Percentiles rank a stretch among this genome's conserved stretches.
Conservation (phyloP, 2,888 invertebrate species). For the Bellardia pandia region DNA sequence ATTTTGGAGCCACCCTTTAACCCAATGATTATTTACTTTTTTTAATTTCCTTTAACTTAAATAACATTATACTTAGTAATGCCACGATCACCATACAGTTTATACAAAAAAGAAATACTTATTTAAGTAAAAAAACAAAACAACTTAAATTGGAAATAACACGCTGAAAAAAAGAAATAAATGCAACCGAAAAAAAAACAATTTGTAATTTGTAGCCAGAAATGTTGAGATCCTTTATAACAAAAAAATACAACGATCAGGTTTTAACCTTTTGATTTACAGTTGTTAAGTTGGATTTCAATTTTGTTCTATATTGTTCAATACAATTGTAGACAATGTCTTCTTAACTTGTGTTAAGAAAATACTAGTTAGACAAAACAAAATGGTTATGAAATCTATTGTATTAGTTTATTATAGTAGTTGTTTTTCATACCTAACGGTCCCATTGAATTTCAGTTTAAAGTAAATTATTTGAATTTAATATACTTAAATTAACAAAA, state of each 20-base stretch:
- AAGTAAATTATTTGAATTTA: slow-evolving; percentile 42
- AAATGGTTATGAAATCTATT: slow-evolving; percentile 2
- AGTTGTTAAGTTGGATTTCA: slow-evolving; percentile 11
- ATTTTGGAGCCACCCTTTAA: neutral
- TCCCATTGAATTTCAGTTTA: neutral
- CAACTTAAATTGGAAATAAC: neutral
- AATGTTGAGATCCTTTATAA: neutral
- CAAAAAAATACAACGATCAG: slow-evolving; percentile 35
- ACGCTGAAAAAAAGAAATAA: neutral
- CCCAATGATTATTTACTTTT: neutral
- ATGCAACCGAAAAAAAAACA: slow-evolving; percentile 5
- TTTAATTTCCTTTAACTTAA: neutral
- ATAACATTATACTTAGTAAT: neutral
- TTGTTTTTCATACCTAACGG: slow-evolving; percentile 11
- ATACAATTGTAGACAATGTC: neutral
- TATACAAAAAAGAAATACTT: neutral
- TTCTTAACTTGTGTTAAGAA: neutral
- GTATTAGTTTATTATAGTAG: neutral
- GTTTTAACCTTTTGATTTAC: slow-evolving; percentile 57
- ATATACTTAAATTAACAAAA: slow-evolving; percentile 13
- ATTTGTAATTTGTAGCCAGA: slow-evolving; percentile 6
- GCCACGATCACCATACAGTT: neutral
- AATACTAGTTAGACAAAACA: neutral
- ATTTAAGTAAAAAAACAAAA: neutral
- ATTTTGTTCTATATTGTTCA: slow-evolving; percentile 31